Percentiles rank a stretch among this genome's conserved stretches.
Conservation (phyloP, 2,888 invertebrate species). For the Tholera decimalis region DNA sequence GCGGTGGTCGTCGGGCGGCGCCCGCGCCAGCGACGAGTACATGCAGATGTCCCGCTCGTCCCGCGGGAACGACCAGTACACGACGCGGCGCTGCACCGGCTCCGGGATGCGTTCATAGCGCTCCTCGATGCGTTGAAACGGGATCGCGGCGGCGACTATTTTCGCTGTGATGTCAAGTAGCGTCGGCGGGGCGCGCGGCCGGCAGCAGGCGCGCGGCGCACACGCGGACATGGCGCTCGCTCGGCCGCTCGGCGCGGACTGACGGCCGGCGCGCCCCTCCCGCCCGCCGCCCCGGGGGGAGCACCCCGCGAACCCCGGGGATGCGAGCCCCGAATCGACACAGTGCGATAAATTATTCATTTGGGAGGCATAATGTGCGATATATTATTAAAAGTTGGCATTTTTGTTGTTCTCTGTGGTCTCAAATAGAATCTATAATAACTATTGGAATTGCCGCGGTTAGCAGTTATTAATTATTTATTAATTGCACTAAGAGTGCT, state of each 20-base stretch:
- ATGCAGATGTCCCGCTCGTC: conserved; percentile 97
- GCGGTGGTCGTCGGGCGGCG: conserved; percentile 93
- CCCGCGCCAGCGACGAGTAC: conserved; percentile 95
- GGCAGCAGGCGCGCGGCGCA: conserved; percentile 90
- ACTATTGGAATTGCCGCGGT: conserved; percentile 65
- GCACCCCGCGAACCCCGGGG: conserved; percentile 78
- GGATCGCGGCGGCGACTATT: conserved; percentile 96
- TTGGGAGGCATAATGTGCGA: conserved; percentile 90
- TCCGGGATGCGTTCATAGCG: conserved; percentile 97
- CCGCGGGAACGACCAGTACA: conserved; percentile 97
- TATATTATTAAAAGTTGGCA: conserved; percentile 91
- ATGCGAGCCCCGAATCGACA: conserved; percentile 88
- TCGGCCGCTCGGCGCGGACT: conserved; percentile 90
- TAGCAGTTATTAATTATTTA: conserved; percentile 66
- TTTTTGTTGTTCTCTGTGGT: conserved; percentile 84
- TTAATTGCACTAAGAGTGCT: conserved; percentile 34
- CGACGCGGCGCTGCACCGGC: conserved; percentile 96
- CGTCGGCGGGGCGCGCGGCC: conserved; percentile 93
- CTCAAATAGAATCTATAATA: conserved; percentile 81
- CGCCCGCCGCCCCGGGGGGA: conserved; percentile 66
- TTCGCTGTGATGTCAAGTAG: conserved; percentile 96
- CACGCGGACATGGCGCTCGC: conserved; percentile 90
- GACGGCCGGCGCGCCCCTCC: conserved; percentile 76
- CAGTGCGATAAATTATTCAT: conserved; percentile 90
- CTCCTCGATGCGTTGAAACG: conserved; percentile 97